Evolutionary conservation across 2,797 vertebrate genomes (phyloP), one percentile per base, ranked within the genome.

Genomic region (Dicrostonyx torquatus): DNA sequence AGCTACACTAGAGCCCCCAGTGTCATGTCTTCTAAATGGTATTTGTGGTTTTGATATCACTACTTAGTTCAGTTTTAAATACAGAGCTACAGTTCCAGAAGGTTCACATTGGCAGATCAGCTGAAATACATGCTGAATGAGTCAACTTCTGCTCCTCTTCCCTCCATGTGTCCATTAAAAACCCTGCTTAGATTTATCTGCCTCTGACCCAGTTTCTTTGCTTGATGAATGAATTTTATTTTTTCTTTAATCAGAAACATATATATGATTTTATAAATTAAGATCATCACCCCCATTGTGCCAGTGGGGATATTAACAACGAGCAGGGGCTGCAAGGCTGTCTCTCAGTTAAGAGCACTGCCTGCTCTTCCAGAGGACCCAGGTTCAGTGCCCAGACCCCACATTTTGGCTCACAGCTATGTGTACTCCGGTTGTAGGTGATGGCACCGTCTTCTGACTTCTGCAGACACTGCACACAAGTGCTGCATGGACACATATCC

Each of bases 71-170:
- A 72, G n/a, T 87, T 76, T 77, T 93, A 92, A 79, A 76, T 73
- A 50, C 66, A 64, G 60, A 95, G 80, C 43, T 91, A 79, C 62
- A 50, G 86, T 96, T 96, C 53, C 88, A 83, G 92, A 96, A 91
- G 72, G 20, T 62, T 79, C 50, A 72, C 53, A 68, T 94, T 68
- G 91, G 37, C 85, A 93, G 20, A 72, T 64, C 37, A 86, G 18
- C 62, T 70, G 31, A 72, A 85, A 66, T 76, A 72, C 11, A 62
- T 29, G 66, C 55, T 76, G 48, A 11, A 15, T 58, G 80, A 12
- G 58, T 15, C 26, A 68, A 78, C 34, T 77, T 88, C 84, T 79
- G 88, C 72, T 82, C 87, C n/a, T 94, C 17, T 55, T 93, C 22
- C 79, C 55, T 77, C 24, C 40, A 17, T 76, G 48, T 83, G 4